A percentile compares a stretch with the other conserved stretches of the same genome.
Evolutionary conservation across 2,113 vertebrate species (phyloP).

Genomic region (Oxyura jamaicensis): DNA sequence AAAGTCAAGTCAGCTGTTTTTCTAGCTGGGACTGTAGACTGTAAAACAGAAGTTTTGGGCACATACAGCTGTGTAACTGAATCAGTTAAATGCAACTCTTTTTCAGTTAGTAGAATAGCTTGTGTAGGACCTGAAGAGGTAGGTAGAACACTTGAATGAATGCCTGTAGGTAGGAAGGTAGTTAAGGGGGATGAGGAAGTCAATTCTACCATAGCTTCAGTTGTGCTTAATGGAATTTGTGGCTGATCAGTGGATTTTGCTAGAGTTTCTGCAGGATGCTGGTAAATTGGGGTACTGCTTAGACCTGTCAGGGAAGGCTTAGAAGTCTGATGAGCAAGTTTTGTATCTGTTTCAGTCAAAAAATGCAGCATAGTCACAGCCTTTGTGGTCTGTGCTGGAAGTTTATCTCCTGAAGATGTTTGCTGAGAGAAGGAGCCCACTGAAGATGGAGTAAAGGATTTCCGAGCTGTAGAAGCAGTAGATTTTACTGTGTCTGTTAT

Average conservation of each 20-base stretch:
- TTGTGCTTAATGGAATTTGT: neutral
- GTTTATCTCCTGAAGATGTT: constrained; percentile 37
- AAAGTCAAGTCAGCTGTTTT: neutral
- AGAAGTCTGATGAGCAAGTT: constrained; percentile 36
- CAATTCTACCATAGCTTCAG: neutral
- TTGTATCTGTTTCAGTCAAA: constrained; percentile 9
- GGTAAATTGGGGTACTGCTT: constrained; percentile 12
- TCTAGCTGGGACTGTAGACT: neutral
- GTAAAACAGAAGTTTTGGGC: neutral
- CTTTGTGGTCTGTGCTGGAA: neutral
- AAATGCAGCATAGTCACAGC: neutral
- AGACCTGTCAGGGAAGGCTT: constrained; percentile 37
- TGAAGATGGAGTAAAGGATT: neutral
- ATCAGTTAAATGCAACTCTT: neutral
- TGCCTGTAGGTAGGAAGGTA: neutral
- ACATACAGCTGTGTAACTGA: neutral
- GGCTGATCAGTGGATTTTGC: neutral
- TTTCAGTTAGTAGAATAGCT: neutral
- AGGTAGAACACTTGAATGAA: neutral
- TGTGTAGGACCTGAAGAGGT: constrained; percentile 7
- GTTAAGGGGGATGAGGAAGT: neutral
- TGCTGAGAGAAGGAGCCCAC: neutral
- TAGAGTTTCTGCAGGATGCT: neutral
- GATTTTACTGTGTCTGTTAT: neutral
- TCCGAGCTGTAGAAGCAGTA: neutral